phyloP scores from a whole-genome alignment of 2,797 vertebrate genomes.

The Protosalanx chinensis region DNA sequence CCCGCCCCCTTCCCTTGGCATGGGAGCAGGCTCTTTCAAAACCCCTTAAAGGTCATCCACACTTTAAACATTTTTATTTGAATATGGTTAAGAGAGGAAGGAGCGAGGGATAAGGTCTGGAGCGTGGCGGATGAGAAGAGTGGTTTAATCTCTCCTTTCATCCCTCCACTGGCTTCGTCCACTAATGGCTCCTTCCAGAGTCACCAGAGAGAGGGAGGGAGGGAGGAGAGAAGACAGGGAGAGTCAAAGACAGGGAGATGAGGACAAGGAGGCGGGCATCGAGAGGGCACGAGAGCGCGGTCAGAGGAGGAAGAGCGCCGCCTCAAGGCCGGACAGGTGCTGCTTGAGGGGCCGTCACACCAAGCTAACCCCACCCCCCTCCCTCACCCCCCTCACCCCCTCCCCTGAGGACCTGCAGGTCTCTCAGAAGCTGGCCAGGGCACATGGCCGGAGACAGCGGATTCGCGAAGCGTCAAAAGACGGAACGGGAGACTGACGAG shows the following conservation, averaged over 20 bases:
- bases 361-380: no score
- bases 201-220: conserved; percentile 10
- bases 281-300: neutral
- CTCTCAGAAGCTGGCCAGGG: no score
- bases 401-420: neutral
- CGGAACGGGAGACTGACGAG: neutral
- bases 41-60: conserved; percentile 59
- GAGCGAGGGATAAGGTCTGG: conserved; percentile 14
- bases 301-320: neutral
- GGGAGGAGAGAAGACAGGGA: conserved; percentile 1
- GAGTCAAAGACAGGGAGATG: neutral
- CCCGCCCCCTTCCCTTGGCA: conserved; percentile 25
- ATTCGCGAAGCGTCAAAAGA: neutral
- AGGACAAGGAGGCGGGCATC: neutral
- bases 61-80: conserved; percentile 48
- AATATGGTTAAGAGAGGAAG: conserved; percentile 22
- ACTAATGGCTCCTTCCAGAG: conserved; percentile 24
- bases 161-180: conserved; percentile 22
- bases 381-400: no score
- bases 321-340: neutral
- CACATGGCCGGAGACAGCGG: neutral
- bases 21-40: conserved; percentile 35
- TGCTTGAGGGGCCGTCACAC: neutral
- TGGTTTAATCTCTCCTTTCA: conserved; percentile 43
- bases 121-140: conserved; percentile 16